Base-by-base conservation (phyloP, 53 echinoderm and acorn worm genomes). In the Holothuria leucospilota region DNA sequence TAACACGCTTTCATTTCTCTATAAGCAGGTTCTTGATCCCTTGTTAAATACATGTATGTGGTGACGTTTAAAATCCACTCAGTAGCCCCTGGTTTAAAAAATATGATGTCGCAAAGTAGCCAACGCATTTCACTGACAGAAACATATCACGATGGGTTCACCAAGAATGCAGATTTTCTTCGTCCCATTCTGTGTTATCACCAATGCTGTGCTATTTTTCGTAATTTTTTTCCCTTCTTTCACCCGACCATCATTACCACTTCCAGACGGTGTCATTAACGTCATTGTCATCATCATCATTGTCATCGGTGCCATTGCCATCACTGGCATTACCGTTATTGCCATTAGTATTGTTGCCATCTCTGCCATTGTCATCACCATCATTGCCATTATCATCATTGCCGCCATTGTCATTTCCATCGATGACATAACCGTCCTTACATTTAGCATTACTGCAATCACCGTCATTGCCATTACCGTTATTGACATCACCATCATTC, bases 251-350 rank as follows among this genome's bases (percentile, higher is more conserved):
- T 0, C 65, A 16, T 6, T 72, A 26, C 41, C 51, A 46, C 16
- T 53, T 23, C 8, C 13, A 46, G 15, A 5, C 79, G 5, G 14
- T 6, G 30, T 49, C 79, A 52, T 53, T 53, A n/a, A 10, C 59
- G 58, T 79, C 14, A 12, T 51, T 53, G 51, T 79, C 59, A 56
- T 56, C 1, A 79, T 56, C 79, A 79, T 56, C 79, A 79, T 79
- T 53, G 51, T 58, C 79, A 79, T 79, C 59, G 15, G 41, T 53
- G 51, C 27, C 79, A 79, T 79, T 53, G 51, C 15, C 11, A 11
- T 11, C 46, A 46, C 8, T 46, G 46, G 0, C 46, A 46, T 46
- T 7, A 46, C 46, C 46, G 46, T 46, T 0, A 46, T 9, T 46
- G 8, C 11, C 2, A 46, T 9, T 9, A 46, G 2, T 9, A 46